Base-by-base conservation (phyloP, 1,140 invertebrate genomes). In the Adelges cooleyi region DNA sequence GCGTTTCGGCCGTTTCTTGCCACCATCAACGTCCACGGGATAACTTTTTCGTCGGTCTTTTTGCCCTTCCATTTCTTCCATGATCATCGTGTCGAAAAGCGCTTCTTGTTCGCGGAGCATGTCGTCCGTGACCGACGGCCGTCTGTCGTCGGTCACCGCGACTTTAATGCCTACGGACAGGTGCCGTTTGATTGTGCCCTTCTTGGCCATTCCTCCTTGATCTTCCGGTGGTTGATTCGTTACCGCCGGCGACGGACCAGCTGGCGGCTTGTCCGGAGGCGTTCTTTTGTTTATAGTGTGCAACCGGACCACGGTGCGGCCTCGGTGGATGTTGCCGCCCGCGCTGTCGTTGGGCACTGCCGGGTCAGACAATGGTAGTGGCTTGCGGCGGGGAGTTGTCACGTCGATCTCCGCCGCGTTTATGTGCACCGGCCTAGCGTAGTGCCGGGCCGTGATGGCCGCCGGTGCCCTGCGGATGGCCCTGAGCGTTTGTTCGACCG, bases 351-450 rank as follows among this genome's bases (percentile, higher is more conserved):
- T 15, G 27, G 73, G 5, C 68, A 69, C 42, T 66, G 68, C 27
- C n/a, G 48, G 44, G 33, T 49, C 49, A 1, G 17, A n/a, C 3
- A 40, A 18, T 4, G 51, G 62, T 13, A 36, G 15, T 10, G 23
- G 65, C 13, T 25, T 27, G 1, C 42, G 49, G 11, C 44, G 54
- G 51, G 40, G 89, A 85, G 73, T 89, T 9, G 70, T 69, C 10
- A 90, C 86, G 73, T 90, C 87, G 68, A 90, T 90, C 71, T 89
- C 86, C 2, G 86, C 85, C 4, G 87, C 89, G 71, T 89, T 86
- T 29, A 89, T 87, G 67, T 79, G 77, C 17, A 84, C 80, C 6
- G 84, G 83, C 44, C 80, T 77, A 2, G 79, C 73, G 25, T 80
- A 59, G 2, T 48, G 59, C 11, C 42, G 69, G 11, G 48, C 65